Conservation (phyloP, 2,113 vertebrate species). For the Narcine bancroftii region DNA sequence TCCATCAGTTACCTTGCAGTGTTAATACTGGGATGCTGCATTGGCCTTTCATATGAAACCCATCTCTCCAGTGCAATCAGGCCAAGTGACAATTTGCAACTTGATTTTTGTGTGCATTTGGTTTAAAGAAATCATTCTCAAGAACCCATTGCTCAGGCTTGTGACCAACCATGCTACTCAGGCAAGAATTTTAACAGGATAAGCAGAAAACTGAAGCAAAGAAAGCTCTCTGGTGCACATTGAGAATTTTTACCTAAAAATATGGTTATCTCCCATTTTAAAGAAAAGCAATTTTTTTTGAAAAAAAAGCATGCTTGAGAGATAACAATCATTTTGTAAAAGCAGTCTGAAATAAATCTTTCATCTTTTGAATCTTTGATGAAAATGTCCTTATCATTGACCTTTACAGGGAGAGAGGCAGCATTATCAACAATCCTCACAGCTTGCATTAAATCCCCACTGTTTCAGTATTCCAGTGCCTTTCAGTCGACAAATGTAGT, state of each 20-base stretch:
- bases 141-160: neutral
- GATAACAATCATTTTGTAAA: neutral
- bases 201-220: neutral
- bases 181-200: neutral
- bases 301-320: neutral
- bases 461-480: neutral
- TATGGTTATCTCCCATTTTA: neutral
- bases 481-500: neutral
- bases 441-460: slow-evolving; percentile 15
- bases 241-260: neutral
- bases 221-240: neutral
- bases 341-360: slow-evolving; percentile 3
- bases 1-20: neutral
- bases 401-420: neutral
- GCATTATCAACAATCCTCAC: slow-evolving; percentile 3
- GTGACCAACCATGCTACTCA: neutral
- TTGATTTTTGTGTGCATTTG: neutral
- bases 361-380: neutral
- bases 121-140: neutral
- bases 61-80: neutral
- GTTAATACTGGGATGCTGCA: neutral
- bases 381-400: slow-evolving; percentile 13
- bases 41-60: neutral
- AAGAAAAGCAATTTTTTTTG: neutral
- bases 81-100: neutral